These are phyloP conservation scores for Donacobius atricapilla DNA, from an alignment of 2,113 vertebrate species.

Conservation along the genomic window DNA sequence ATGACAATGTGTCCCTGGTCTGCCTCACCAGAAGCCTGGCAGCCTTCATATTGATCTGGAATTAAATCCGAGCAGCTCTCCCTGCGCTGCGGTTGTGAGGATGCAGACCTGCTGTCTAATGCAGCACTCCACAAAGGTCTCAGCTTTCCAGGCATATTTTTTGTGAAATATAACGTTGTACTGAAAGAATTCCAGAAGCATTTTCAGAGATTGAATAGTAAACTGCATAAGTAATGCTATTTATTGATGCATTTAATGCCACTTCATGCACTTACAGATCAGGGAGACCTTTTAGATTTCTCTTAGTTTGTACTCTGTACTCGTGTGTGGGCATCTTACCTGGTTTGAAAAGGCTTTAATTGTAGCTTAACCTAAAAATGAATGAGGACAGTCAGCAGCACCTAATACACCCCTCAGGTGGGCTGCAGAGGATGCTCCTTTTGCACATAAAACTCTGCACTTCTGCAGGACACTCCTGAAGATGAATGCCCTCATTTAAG, in stretches of 20 bases:
- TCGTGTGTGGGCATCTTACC: neutral
- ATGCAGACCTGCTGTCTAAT: constrained; percentile 33
- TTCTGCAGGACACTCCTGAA: neutral
- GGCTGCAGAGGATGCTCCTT: neutral
- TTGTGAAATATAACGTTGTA: neutral
- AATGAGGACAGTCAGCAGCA: neutral
- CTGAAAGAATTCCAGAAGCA: neutral
- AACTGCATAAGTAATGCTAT: neutral
- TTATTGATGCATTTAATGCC: neutral
- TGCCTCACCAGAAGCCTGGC: constrained; percentile 16
- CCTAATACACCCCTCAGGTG: neutral
- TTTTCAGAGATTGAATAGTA: neutral
- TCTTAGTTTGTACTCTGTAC: neutral
- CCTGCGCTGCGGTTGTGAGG: neutral
- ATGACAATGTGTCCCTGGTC: constrained; percentile 39
- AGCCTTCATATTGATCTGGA: constrained; percentile 64
- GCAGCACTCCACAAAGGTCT: neutral
- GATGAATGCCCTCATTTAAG: constrained; percentile 44
- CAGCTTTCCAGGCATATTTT: neutral
- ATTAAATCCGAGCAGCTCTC: constrained; percentile 33
- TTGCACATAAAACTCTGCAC: neutral
- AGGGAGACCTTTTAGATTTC: neutral
- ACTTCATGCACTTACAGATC: neutral
- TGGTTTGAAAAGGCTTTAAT: neutral
- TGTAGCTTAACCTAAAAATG: neutral